Conservation (phyloP, 2,888 invertebrate genomes). For the Trachelus iudaicus region DNA sequence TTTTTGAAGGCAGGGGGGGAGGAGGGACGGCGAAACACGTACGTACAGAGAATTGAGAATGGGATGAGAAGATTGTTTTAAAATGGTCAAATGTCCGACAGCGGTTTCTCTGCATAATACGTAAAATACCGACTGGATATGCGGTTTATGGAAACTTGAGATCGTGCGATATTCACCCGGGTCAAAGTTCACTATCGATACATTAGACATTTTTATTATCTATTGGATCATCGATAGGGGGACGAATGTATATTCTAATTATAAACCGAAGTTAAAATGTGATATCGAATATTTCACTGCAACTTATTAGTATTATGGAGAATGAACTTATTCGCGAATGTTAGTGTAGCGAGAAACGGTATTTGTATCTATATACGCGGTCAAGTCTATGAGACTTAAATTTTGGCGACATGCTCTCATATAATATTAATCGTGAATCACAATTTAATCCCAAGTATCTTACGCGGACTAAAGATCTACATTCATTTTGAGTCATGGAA, state of each 20-base stretch:
- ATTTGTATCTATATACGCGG: background rate
- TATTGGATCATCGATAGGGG: background rate
- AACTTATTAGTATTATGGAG: slow-evolving; percentile 1
- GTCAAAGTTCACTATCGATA: background rate
- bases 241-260: background rate
- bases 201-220: background rate
- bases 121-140: background rate
- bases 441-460: background rate
- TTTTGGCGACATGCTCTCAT: background rate
- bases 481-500: background rate
- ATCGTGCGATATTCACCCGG: background rate
- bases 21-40: background rate
- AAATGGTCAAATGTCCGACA: background rate
- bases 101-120: background rate
- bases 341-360: background rate
- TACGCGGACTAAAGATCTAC: background rate
- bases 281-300: background rate
- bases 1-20: background rate
- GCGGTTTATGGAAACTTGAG: background rate
- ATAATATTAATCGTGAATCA: background rate
- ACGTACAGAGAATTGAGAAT: background rate
- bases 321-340: background rate
- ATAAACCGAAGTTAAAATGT: background rate
- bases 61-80: background rate
- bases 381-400: background rate